These are phyloP conservation scores for human DNA, from an alignment of 2,113 vertebrate genomes.

Conservation along the genomic window DNA sequence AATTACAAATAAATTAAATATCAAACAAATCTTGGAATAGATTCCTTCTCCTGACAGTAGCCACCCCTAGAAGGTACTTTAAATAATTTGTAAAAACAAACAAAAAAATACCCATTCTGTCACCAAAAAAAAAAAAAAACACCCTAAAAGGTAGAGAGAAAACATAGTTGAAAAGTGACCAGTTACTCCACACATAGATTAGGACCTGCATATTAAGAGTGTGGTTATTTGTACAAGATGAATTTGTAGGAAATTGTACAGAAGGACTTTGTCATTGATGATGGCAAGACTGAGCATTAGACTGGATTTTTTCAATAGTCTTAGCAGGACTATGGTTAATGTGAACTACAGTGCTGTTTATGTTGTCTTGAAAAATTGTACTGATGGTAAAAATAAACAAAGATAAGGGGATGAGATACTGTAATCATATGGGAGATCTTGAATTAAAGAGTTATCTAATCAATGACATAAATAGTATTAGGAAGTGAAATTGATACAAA, in stretches of 20 bases:
- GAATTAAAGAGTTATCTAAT: background rate
- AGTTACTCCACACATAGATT: background rate
- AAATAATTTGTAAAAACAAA: background rate
- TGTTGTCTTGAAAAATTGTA: background rate
- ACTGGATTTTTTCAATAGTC: background rate
- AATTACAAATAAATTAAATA: background rate
- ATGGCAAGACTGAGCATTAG: background rate
- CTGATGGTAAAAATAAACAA: slow-evolving; percentile 18
- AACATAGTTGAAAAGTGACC: background rate
- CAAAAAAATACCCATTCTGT: too few relatives aligned
- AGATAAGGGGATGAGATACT: background rate
- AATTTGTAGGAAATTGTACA: background rate
- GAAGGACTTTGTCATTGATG: background rate
- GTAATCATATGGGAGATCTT: background rate
- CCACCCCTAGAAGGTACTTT: background rate
- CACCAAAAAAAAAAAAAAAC: background rate
- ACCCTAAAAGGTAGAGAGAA: background rate
- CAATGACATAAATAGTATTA: background rate
- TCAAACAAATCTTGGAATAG: background rate
- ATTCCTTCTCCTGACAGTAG: background rate
- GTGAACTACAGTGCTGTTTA: background rate
- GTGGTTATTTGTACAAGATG: background rate
- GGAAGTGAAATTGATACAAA: background rate
- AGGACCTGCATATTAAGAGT: background rate
- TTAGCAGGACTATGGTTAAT: background rate